Evolutionary conservation across 1,140 invertebrate genomes (phyloP).

Genomic region (Microplitis mediator): DNA sequence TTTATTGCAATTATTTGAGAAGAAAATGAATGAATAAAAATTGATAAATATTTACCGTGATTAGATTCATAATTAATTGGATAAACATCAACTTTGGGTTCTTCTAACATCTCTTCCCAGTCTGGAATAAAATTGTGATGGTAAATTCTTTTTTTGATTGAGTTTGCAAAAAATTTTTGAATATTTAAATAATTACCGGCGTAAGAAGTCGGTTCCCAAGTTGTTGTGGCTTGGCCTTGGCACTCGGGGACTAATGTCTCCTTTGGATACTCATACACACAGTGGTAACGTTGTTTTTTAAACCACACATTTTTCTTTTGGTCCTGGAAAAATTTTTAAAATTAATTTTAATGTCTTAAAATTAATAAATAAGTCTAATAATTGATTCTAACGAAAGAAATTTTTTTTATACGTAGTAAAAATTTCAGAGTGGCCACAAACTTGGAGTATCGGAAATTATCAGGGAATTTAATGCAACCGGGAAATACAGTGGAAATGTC

Average conservation of each 20-base stretch:
- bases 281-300: slow-evolving; percentile 81
- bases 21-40: background rate
- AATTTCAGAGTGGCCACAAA: too few relatives aligned
- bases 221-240: slow-evolving; percentile 45
- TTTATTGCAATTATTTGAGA: slow-evolving; percentile 38
- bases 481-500: too few relatives aligned
- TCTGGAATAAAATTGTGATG: slow-evolving; percentile 38
- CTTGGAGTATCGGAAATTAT: too few relatives aligned
- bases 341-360: background rate
- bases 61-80: slow-evolving; percentile 54
- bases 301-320: slow-evolving; percentile 74
- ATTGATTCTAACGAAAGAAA: background rate
- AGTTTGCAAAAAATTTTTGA: slow-evolving; percentile 5
- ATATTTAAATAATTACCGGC: slow-evolving; percentile 40
- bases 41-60: slow-evolving; percentile 27
- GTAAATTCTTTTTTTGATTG: background rate
- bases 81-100: slow-evolving; percentile 53
- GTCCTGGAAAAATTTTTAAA: slow-evolving; percentile 51
- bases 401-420: too few relatives aligned
- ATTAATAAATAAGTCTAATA: background rate
- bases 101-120: slow-evolving; percentile 59
- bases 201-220: slow-evolving; percentile 55
- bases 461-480: too few relatives aligned
- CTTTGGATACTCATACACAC: slow-evolving; percentile 81
- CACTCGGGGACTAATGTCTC: slow-evolving; percentile 59